Evolutionary conservation across 2,888 invertebrate genomes (phyloP), one percentile per base, ranked within the genome.

Genomic region (Amblyteles armatorius): DNA sequence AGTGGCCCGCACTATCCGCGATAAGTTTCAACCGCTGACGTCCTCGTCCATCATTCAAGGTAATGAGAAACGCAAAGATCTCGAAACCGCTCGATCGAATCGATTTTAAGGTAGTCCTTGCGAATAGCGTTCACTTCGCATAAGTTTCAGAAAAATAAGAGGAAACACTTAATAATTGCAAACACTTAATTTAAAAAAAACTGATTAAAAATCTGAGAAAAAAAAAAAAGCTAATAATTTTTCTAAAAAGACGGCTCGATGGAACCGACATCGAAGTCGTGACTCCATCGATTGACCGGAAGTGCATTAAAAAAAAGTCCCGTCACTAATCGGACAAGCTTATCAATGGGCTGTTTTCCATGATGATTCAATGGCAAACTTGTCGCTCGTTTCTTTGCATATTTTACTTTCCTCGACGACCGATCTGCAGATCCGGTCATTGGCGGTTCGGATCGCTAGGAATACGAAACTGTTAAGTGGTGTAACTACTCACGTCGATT

Each of bases 21-120:
- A 60, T 76, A 16, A 19, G 71, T 77, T 55, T 13, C 29, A 71
- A 63, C 48, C 50, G 60, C 36, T 52, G 50, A 79, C 79, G 48
- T 68, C 68, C 68, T 44, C 22, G 68, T 68, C 36, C n/a, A 3
- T 22, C 16, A 16, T 68, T 26, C 57, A 57, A 57, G 57, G 57
- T 26, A 22, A 22, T 26, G 57, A 57, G 26, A 57, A 26, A 57
- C 57, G 22, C 4, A 26, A 1, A 1, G 9, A 26, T 57, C 57
- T 26, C 22, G 26, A 26, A 11, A 3, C 44, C 13, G 16, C 44
- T 48, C 44, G 44, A 16, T 48, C 44, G 16, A 48, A 13, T 48
- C 44, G 16, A 48, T 16, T 40, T 40, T 40, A 40, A 40, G 40
- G 40, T 40, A 40, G 40, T 33, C 6, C 33, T 33, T 33, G 33